Base-by-base conservation (phyloP, 2,797 vertebrate species). In the Enteromius viviparus region DNA sequence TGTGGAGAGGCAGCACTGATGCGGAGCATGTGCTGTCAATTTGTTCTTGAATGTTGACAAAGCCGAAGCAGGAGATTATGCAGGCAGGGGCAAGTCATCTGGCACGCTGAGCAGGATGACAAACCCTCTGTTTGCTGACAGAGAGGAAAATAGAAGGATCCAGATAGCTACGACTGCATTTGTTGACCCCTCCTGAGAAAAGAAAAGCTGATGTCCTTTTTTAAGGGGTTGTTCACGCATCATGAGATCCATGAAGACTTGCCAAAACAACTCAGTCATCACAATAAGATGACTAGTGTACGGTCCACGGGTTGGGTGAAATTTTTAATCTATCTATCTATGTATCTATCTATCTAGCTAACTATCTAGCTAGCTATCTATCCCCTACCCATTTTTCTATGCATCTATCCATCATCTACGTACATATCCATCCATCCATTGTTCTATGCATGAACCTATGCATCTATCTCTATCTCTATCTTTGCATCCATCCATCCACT, bases 51-150 rank as follows among this genome's bases (percentile, higher is more conserved):
- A 75, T 90, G 89, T 89, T 91, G 87, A 91, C 87, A 89, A 90
- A 91, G 84, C 78, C 47, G 65, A 75, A 87, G 85, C 76, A 55
- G 74, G 86, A 89, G 89, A 90, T 91, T 90, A 90, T 89, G 82
- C 90, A 91, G 88, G 90, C 87, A 87, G 89, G 69, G 90, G 83
- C 90, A 91, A 89, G 90, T 89, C 81, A 81, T 84, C 82, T 84
- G 88, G 89, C 87, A 88, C 71, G 82, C 85, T 70, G 74, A 80
- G 85, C 78, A 84, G 76, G 84, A 88, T 87, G 87, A 89, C 86
- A 90, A 89, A 85, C 88, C 68, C 66, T 76, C 53, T 86, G 87
- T 90, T 88, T 90, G 89, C 90, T 91, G 89, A 91, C 86, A 75
- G 82, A 87, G 85, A 80, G 60, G 80, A 84, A 89, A 90, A 85